Percentiles rank a stretch among this genome's conserved stretches.
phyloP scores from a whole-genome alignment of 2,797 vertebrate genomes.

The Microctenopoma stevenorrisi region DNA sequence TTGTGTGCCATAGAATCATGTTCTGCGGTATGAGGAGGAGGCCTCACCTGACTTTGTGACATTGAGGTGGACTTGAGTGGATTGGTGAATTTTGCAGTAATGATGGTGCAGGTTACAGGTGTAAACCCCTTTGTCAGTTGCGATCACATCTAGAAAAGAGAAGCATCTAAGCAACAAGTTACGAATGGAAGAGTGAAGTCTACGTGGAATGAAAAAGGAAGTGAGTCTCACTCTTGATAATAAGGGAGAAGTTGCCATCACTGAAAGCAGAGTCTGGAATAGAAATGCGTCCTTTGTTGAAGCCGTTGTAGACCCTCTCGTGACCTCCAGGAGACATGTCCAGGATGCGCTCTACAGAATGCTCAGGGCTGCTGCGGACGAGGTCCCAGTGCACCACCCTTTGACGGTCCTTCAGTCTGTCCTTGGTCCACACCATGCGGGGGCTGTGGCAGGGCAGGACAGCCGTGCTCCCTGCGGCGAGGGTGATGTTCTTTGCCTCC shows the following conservation, averaged over 20 bases:
- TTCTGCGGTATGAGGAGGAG: neutral
- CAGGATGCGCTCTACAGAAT: slow-evolving; percentile 86
- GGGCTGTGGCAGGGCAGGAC: slow-evolving; percentile 90
- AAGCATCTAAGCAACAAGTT: slow-evolving; percentile 18
- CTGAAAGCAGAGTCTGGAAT: slow-evolving; percentile 86
- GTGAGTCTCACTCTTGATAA: slow-evolving; percentile 87
- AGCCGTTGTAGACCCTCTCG: slow-evolving; percentile 89
- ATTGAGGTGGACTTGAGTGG: slow-evolving; percentile 87
- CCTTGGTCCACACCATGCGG: slow-evolving; percentile 93
- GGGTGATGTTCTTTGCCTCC: slow-evolving; percentile 86
- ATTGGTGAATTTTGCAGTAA: slow-evolving; percentile 94
- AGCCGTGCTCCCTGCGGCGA: slow-evolving; percentile 79
- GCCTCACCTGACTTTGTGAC: slow-evolving; percentile 88
- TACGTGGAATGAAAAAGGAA: neutral
- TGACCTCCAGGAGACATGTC: slow-evolving; percentile 93
- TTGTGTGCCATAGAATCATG: too few species aligned
- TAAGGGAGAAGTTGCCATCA: slow-evolving; percentile 95
- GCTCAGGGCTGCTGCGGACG: slow-evolving; percentile 77
- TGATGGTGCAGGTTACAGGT: slow-evolving; percentile 96
- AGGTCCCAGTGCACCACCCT: slow-evolving; percentile 97
- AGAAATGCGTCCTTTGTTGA: slow-evolving; percentile 87
- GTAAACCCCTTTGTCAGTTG: slow-evolving; percentile 90
- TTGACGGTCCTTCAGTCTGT: slow-evolving; percentile 91
- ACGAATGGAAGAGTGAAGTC: neutral
- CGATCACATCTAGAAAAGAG: slow-evolving; percentile 80